These are phyloP conservation scores for Apteryx owenii DNA, from an alignment of 2,113 vertebrate species.

Conservation along the genomic window DNA sequence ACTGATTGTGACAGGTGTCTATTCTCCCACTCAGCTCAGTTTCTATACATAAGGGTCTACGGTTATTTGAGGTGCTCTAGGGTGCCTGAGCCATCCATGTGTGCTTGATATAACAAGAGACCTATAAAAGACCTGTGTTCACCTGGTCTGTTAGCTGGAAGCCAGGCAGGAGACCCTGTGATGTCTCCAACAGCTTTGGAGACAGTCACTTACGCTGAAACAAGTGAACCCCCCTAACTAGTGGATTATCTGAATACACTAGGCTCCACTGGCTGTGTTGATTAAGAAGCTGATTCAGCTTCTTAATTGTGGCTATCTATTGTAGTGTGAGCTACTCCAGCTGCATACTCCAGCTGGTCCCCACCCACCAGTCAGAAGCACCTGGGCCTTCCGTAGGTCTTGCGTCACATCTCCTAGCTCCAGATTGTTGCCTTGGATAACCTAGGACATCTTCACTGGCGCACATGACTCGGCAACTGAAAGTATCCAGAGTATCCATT, in stretches of 20 bases:
- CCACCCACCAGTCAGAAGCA: rapidly evolving
- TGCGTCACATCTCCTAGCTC: background rate
- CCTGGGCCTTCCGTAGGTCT: rapidly evolving
- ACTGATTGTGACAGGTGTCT: background rate
- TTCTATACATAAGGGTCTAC: background rate
- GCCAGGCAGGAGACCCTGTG: background rate
- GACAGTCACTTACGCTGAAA: background rate
- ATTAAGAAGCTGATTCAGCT: background rate
- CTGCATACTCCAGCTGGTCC: background rate
- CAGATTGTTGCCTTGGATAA: background rate
- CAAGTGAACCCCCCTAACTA: background rate
- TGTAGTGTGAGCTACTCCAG: background rate
- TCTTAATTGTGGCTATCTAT: background rate
- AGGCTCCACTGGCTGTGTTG: background rate
- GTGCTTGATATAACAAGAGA: background rate
- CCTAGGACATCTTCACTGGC: background rate
- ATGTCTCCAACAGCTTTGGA: background rate
- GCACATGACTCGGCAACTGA: rapidly evolving
- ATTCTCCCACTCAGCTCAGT: background rate
- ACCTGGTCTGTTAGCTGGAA: background rate
- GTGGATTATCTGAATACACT: background rate
- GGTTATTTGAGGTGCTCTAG: background rate
- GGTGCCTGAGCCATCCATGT: background rate
- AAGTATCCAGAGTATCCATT: background rate
- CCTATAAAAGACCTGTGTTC: background rate